These are phyloP conservation scores for Palaemon carinicauda DNA, from an alignment of 1,140 invertebrate genomes.

Conservation along the genomic window DNA sequence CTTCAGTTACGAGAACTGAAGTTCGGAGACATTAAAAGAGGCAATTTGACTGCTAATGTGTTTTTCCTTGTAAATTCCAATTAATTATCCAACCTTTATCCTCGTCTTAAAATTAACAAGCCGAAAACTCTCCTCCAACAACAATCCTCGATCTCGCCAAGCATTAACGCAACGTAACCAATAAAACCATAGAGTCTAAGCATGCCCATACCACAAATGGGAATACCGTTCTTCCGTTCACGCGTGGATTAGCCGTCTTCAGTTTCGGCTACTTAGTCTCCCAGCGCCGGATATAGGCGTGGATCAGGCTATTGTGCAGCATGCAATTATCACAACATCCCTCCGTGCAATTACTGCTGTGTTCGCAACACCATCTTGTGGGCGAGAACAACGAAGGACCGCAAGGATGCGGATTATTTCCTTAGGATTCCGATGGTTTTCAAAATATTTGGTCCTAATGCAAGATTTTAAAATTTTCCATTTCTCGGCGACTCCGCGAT, in stretches of 20 bases:
- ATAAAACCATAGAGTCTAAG: background rate
- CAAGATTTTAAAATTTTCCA: background rate
- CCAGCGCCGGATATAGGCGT: slow-evolving; percentile 37
- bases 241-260: background rate
- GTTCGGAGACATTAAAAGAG: slow-evolving; percentile 42
- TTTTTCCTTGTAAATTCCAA: slow-evolving; percentile 39
- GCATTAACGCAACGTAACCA: background rate
- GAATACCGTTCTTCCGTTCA: background rate
- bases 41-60: slow-evolving; percentile 44
- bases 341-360: slow-evolving; percentile 22
- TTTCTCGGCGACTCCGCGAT: background rate
- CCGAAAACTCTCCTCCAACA: background rate
- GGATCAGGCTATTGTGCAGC: slow-evolving; percentile 47
- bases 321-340: slow-evolving; percentile 51
- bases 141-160: background rate
- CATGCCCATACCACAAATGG: background rate
- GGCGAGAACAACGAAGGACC: background rate
- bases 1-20: slow-evolving; percentile 22
- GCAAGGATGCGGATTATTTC: background rate
- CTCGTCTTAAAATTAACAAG: background rate
- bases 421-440: slow-evolving; percentile 9
- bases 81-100: slow-evolving; percentile 38
- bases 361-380: slow-evolving; percentile 41
- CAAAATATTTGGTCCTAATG: background rate
- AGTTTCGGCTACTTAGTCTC: background rate